Base-by-base conservation (phyloP, 1,140 invertebrate genomes). In the Paraescarpia echinospica region DNA sequence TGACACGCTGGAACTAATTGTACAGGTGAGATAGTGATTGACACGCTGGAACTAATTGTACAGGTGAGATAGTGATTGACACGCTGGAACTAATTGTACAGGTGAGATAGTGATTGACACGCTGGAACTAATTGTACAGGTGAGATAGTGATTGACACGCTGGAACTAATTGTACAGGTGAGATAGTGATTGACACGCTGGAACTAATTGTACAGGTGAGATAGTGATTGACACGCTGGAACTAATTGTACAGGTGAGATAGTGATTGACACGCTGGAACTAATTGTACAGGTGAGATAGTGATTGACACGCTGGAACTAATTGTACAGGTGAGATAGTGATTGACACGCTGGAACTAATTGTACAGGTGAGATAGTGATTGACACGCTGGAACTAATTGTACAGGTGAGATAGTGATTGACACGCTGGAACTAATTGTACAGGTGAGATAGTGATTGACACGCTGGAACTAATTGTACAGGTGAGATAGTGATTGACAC, bases 401-500 rank as follows among this genome's bases (percentile, higher is more conserved):
- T 41, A 31, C 31, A 89, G 31, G 41, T 41, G 41, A 41, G 94
- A 97, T 98, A 22, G 97, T 99, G 93, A 96, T 99, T 35, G 98
- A 99, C 96, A 98, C 98, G 8, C 96, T 99, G 35, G n/a, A n/a
- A n/a, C n/a, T n/a, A n/a, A n/a, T n/a, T n/a, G n/a, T n/a, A n/a
- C n/a, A n/a, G n/a, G n/a, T n/a, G n/a, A n/a, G 94, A 97, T 98
- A 22, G 97, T 99, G 93, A 96, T 99, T 35, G 98, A 99, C 96
- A 98, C 98, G 8, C 96, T 99, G 35, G n/a, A n/a, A n/a, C n/a
- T n/a, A n/a, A n/a, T n/a, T n/a, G n/a, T n/a, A n/a, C n/a, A n/a
- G n/a, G n/a, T n/a, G n/a, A n/a, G 94, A 97, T 98, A 22, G 97
- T 99, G 93, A 96, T 99, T 35, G 98, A 99, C 96, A 98, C 98